These are phyloP conservation scores for Podabrus alpinus DNA, from an alignment of 2,888 invertebrate species.

Conservation along the genomic window DNA sequence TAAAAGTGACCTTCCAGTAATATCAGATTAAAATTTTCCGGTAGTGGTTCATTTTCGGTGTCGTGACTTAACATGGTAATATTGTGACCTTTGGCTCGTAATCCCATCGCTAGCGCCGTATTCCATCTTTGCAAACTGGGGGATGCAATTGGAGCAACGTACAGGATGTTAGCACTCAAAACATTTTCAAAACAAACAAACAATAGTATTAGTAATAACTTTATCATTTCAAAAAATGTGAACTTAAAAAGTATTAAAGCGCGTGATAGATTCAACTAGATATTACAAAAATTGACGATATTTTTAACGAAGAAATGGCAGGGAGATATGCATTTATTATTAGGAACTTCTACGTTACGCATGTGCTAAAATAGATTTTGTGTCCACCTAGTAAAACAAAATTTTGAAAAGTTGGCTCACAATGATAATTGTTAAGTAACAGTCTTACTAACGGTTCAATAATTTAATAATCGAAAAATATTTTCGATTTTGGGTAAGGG, in stretches of 20 bases:
- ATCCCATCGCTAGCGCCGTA: slow-evolving; percentile 27
- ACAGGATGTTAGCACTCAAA: slow-evolving; percentile 31
- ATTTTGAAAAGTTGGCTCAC: slow-evolving; percentile 17
- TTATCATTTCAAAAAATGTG: slow-evolving; percentile 13
- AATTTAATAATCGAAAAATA: background rate
- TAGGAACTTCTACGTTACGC: slow-evolving; percentile 23
- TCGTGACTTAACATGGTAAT: slow-evolving; percentile 32
- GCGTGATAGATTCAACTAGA: slow-evolving; percentile 15
- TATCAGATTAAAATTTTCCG: slow-evolving; percentile 28
- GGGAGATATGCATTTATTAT: slow-evolving; percentile 24
- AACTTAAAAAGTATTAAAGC: slow-evolving; percentile 6
- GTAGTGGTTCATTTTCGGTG: slow-evolving; percentile 23
- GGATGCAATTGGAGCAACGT: slow-evolving; percentile 29
- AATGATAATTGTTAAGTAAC: slow-evolving; percentile 10
- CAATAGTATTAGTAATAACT: slow-evolving; percentile 2
- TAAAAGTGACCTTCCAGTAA: slow-evolving; percentile 29
- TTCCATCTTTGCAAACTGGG: slow-evolving; percentile 34
- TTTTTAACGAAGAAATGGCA: slow-evolving; percentile 25
- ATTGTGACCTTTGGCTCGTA: slow-evolving; percentile 30
- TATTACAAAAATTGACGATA: slow-evolving; percentile 23
- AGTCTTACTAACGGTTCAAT: background rate
- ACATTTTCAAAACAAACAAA: slow-evolving; percentile 13
- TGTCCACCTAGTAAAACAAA: slow-evolving; percentile 16
- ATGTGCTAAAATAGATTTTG: slow-evolving; percentile 24
- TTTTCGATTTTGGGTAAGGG: background rate